Percentiles rank a stretch among this genome's conserved stretches.
These are phyloP conservation scores for Pterophyllum scalare DNA, from an alignment of 2,113 vertebrate species.

Conservation along the genomic window DNA sequence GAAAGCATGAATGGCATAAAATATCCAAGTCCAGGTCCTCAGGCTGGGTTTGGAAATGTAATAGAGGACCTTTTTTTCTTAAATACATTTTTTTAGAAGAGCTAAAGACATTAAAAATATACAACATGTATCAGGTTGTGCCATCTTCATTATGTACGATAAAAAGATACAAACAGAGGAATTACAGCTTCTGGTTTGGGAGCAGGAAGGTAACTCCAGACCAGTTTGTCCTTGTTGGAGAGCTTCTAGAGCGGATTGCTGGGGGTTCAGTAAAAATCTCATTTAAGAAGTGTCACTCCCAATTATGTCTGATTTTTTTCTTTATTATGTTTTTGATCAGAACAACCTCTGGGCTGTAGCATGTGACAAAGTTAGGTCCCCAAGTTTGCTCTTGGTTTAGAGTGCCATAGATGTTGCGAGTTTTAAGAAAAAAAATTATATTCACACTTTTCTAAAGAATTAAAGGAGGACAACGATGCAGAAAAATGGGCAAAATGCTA, in stretches of 20 bases:
- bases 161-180: background rate
- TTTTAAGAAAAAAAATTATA: background rate
- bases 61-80: too few species aligned
- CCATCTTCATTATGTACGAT: background rate
- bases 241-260: background rate
- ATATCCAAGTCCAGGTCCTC: too few species aligned
- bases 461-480: background rate
- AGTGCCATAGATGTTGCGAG: background rate
- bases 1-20: too few species aligned
- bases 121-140: background rate
- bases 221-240: background rate
- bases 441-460: background rate
- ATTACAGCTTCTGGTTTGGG: background rate
- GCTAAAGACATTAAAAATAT: background rate
- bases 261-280: background rate
- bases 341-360: background rate
- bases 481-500: background rate
- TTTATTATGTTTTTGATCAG: background rate
- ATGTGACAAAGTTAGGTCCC: background rate
- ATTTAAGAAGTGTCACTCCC: background rate
- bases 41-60: too few species aligned
- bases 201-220: background rate
- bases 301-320: background rate
- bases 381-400: background rate
- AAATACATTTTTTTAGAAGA: fast-evolving